These are phyloP conservation scores for Desmodus rotundus DNA, from an alignment of 2,113 vertebrate genomes.

Conservation along the genomic window DNA sequence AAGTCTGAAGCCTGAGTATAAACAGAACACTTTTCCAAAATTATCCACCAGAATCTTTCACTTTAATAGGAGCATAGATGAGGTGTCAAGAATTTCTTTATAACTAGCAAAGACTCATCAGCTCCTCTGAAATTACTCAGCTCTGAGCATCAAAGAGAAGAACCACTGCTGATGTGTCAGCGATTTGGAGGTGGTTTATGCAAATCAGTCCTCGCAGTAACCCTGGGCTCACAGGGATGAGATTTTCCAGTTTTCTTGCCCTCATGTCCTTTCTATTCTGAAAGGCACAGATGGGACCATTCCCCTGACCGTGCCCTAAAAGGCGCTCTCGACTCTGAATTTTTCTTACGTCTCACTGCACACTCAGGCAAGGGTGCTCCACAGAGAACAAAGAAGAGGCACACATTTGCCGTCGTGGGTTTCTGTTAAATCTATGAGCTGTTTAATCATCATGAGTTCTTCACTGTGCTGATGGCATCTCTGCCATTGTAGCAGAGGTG, in stretches of 20 bases:
- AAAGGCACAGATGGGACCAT: neutral
- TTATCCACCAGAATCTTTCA: neutral
- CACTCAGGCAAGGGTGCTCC: neutral
- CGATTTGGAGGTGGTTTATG: neutral
- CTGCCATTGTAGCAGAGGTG: slow-evolving; percentile 39
- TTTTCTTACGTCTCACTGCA: neutral
- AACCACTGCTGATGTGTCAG: neutral
- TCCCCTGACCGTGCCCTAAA: neutral
- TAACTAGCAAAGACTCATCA: slow-evolving; percentile 12
- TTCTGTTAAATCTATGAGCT: slow-evolving; percentile 33
- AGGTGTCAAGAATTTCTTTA: slow-evolving; percentile 43
- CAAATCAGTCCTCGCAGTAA: neutral
- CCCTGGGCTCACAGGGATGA: neutral
- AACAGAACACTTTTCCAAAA: neutral
- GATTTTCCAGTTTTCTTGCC: neutral
- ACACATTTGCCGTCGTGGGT: neutral
- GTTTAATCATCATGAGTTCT: slow-evolving; percentile 26
- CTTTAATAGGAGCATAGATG: neutral
- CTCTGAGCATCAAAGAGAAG: neutral
- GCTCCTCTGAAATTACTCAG: slow-evolving; percentile 17
- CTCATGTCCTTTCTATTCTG: neutral
- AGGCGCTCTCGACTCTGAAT: neutral
- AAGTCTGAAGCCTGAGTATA: neutral
- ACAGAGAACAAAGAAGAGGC: neutral
- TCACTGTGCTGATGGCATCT: neutral